Conservation (phyloP, 2,888 invertebrate genomes). For the Parasteatoda lunata region DNA sequence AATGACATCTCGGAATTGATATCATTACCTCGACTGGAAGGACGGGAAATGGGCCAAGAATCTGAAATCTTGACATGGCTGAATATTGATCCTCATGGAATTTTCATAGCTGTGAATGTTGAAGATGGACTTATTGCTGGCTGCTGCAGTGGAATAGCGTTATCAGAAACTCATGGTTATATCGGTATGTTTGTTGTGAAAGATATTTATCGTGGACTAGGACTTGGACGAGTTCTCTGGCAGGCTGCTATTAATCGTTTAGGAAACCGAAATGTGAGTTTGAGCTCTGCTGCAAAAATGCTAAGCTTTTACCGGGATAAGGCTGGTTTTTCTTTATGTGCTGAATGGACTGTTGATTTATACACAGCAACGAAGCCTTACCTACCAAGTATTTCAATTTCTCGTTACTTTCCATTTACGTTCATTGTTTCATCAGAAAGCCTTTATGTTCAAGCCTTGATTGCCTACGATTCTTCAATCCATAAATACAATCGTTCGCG, state of each 20-base stretch:
- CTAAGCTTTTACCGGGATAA: slow-evolving; percentile 67
- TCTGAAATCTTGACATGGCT: slow-evolving; percentile 68
- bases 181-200: slow-evolving; percentile 70
- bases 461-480: slow-evolving; percentile 64
- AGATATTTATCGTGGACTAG: slow-evolving; percentile 60
- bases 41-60: slow-evolving; percentile 69
- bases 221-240: slow-evolving; percentile 69
- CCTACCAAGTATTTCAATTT: slow-evolving; percentile 4
- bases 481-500: slow-evolving; percentile 68
- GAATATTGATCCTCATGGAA: slow-evolving; percentile 67
- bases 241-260: slow-evolving; percentile 68
- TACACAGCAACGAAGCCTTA: slow-evolving; percentile 24
- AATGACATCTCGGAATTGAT: slow-evolving; percentile 65
- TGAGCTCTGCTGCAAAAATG: slow-evolving; percentile 67
- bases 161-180: slow-evolving; percentile 69
- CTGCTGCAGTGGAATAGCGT: slow-evolving; percentile 68
- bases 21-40: slow-evolving; percentile 60
- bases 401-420: slow-evolving; percentile 20
- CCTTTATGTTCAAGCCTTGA: slow-evolving; percentile 29
- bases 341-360: slow-evolving; percentile 70
- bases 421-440: slow-evolving; percentile 28
- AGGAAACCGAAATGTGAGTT: slow-evolving; percentile 67
- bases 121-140: slow-evolving; percentile 68
- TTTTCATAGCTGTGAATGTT: slow-evolving; percentile 66
- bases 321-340: slow-evolving; percentile 63